phyloP scores from a whole-genome alignment of 2,113 vertebrate genomes.

The Grus americana region DNA sequence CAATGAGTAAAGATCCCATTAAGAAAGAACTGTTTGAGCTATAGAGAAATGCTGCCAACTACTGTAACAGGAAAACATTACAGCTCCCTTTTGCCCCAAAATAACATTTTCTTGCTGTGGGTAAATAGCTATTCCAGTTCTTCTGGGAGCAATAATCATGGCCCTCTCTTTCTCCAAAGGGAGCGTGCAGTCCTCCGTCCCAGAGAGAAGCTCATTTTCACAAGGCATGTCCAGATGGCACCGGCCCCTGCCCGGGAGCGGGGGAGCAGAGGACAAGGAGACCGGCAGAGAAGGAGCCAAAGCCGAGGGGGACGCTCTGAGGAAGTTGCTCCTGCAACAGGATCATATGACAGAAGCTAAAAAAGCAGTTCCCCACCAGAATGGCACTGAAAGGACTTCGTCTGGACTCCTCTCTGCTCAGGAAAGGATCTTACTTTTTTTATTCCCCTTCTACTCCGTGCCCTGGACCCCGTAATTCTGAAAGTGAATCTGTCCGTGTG shows the following conservation, averaged over 20 bases:
- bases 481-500: not conserved
- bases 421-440: not conserved
- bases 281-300: rapidly evolving
- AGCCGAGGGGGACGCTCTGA: not conserved
- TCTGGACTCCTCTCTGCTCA: not conserved
- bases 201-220: not conserved
- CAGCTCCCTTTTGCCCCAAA: constrained; percentile 45
- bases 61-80: constrained; percentile 67
- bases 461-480: not conserved
- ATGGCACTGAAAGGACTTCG: not conserved
- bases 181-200: not conserved
- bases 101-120: not conserved
- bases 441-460: not conserved
- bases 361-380: not conserved
- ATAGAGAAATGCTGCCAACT: constrained; percentile 72
- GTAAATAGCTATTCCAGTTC: not conserved
- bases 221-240: not conserved
- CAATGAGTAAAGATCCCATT: not conserved
- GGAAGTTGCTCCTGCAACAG: not conserved
- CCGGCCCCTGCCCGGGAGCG: rapidly evolving
- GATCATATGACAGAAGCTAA: not conserved
- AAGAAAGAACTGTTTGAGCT: constrained; percentile 36
- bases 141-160: not conserved
- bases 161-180: not conserved
- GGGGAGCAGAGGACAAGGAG: not conserved